phyloP scores from a whole-genome alignment of 2,888 invertebrate genomes.

The Opisthograptis luteolata region DNA sequence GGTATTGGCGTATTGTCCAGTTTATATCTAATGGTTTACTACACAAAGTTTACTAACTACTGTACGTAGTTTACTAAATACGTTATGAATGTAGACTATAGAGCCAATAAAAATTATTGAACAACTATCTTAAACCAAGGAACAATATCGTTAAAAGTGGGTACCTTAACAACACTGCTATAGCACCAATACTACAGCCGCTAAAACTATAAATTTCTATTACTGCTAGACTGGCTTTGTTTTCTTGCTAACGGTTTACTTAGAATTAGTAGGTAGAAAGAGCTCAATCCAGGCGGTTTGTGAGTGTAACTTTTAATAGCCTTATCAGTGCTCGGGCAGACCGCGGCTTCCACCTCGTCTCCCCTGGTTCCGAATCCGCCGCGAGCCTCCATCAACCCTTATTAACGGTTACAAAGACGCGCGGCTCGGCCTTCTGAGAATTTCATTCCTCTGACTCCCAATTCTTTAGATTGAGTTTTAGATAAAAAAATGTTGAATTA shows the following conservation, averaged over 20 bases:
- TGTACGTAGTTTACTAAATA: neutral
- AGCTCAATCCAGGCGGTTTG: conserved; percentile 68
- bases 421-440: conserved; percentile 43
- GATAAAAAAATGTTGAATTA: conserved; percentile 29
- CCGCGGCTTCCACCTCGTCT: conserved; percentile 61
- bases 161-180: conserved; percentile 42
- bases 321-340: conserved; percentile 76
- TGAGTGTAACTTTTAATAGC: conserved; percentile 81
- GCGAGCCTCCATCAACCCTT: conserved; percentile 60
- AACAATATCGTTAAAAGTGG: conserved; percentile 41
- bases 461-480: conserved; percentile 33
- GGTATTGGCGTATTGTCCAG: too few relatives aligned
- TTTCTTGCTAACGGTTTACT: conserved; percentile 56
- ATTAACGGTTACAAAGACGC: conserved; percentile 62
- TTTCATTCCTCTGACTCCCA: conserved; percentile 32
- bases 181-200: conserved; percentile 50
- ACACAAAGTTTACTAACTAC: neutral
- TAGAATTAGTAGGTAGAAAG: conserved; percentile 62
- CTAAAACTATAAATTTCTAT: conserved; percentile 45
- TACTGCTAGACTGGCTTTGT: conserved; percentile 51
- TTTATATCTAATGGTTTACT: too few relatives aligned
- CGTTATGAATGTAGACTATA: neutral
- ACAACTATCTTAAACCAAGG: conserved; percentile 46
- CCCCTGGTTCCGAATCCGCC: conserved; percentile 47
- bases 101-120: conserved; percentile 45